Evolutionary conservation across 2,113 vertebrate species (phyloP).

Genomic region (Chlamydotis undulata): DNA sequence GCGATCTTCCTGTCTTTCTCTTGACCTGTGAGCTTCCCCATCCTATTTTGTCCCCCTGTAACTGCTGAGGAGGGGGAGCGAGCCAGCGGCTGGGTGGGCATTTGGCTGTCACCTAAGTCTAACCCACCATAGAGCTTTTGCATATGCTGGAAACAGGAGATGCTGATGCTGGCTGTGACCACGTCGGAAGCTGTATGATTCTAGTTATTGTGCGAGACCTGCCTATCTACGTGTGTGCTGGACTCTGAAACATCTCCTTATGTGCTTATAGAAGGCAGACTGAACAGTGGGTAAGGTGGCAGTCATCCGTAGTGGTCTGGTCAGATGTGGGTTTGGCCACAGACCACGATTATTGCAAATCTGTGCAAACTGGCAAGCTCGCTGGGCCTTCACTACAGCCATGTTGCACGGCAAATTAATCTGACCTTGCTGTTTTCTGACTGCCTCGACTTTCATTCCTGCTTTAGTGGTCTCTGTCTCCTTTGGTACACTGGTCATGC

Average conservation of each 20-base stretch:
- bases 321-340: neutral
- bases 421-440: neutral
- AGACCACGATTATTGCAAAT: neutral
- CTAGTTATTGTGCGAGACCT: neutral
- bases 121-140: neutral
- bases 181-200: neutral
- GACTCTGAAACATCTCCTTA: fast-evolving
- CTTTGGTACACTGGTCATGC: neutral
- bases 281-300: neutral
- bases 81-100: neutral
- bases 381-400: neutral
- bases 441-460: neutral
- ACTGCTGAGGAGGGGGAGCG: neutral
- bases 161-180: neutral
- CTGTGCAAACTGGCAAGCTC: neutral
- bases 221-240: fast-evolving
- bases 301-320: fast-evolving
- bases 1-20: neutral
- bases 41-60: neutral
- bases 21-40: neutral
- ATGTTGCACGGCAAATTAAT: neutral
- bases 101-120: neutral
- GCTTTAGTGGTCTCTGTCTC: neutral
- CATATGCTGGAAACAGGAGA: neutral
- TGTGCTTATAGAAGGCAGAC: neutral